Conservation (phyloP, 2,113 vertebrate species). For the Psophia crepitans region DNA sequence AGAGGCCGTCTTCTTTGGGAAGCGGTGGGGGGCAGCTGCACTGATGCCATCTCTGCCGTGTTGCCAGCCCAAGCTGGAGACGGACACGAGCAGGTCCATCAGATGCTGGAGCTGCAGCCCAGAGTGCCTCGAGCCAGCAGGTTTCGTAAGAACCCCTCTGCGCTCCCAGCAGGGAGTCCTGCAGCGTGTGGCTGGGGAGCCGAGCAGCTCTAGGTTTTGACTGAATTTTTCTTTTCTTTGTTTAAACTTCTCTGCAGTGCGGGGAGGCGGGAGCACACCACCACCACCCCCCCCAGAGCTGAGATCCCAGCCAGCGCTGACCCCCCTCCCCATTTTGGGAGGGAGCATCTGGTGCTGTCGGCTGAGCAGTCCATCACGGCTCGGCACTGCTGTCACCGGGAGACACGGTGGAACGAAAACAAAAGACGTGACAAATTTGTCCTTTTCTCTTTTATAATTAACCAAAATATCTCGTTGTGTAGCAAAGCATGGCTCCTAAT, state of each 20-base stretch:
- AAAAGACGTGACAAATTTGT: slow-evolving; percentile 83
- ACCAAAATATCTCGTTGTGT: slow-evolving; percentile 78
- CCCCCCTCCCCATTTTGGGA: not conserved
- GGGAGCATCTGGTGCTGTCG: slow-evolving; percentile 64
- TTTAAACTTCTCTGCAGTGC: rapidly evolving
- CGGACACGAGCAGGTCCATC: rapidly evolving
- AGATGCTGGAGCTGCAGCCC: not conserved
- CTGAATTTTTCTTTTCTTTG: not conserved
- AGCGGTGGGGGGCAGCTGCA: not conserved
- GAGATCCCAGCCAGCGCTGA: not conserved
- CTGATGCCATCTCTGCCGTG: not conserved
- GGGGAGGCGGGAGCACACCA: not conserved
- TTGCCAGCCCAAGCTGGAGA: not conserved
- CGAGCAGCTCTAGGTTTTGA: not conserved
- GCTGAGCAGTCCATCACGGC: slow-evolving; percentile 65
- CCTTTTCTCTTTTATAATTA: slow-evolving; percentile 81
- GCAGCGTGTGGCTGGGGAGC: rapidly evolving
- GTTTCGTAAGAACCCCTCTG: rapidly evolving
- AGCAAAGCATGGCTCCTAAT: slow-evolving; percentile 77
- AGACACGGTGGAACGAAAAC: slow-evolving; percentile 72
- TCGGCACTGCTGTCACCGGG: slow-evolving; percentile 51
- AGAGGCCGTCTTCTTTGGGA: rapidly evolving
- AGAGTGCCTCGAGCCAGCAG: not conserved
- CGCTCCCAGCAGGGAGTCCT: rapidly evolving
- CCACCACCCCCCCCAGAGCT: not conserved